Percentiles rank a stretch among this genome's conserved stretches.
Conservation (phyloP, 2,113 vertebrate species). For the Mastomys coucha region DNA sequence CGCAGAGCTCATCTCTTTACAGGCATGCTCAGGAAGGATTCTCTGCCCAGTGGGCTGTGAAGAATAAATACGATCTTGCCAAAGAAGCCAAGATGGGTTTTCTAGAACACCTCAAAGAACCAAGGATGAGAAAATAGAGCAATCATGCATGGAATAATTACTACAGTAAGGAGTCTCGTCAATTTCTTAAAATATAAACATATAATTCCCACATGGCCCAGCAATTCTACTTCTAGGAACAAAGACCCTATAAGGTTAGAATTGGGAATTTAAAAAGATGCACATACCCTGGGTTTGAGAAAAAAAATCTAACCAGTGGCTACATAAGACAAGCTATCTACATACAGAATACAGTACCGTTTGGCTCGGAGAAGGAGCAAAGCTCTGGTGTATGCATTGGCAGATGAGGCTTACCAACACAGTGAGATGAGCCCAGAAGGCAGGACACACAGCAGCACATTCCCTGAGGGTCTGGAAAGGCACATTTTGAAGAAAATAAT, state of each 20-base stretch:
- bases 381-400: neutral
- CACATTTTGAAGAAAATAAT: neutral
- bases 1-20: neutral
- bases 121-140: neutral
- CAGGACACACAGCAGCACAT: no score
- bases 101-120: neutral
- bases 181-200: slow-evolving; percentile 12
- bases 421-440: neutral
- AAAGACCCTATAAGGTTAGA: neutral
- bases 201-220: neutral
- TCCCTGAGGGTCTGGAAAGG: neutral
- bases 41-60: neutral
- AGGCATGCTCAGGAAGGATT: neutral
- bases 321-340: neutral
- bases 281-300: neutral
- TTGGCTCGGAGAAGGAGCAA: no score
- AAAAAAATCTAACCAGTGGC: neutral
- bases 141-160: neutral
- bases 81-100: neutral
- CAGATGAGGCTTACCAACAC: neutral
- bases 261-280: neutral
- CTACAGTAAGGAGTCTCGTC: neutral
- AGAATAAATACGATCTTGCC: neutral
- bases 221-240: neutral
- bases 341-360: neutral